Base-by-base conservation (phyloP, 2,113 vertebrate species). In the Amblyopsis rosae region DNA sequence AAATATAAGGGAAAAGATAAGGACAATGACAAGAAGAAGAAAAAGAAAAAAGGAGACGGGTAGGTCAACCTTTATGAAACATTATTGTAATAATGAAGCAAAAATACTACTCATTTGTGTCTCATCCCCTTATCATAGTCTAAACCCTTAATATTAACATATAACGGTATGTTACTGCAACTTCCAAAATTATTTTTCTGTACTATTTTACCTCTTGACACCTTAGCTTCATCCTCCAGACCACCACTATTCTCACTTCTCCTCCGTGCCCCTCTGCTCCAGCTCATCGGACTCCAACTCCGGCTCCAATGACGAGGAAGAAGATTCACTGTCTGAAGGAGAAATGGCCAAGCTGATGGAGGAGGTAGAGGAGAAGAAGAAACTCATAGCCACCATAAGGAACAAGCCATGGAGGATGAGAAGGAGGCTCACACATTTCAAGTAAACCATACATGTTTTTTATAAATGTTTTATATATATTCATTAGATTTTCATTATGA, bases 351-450 rank as follows among this genome's bases (percentile, higher is more conserved):
- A 13, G 73, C 87, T 99, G 69, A 95, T 93, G 93, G 96, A 99
- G 86, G 94, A 96, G 84, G 95, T 99, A 57, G 98, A 98, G 82
- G 96, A 98, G 73, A 98, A 96, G 89, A 99, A 98, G 91, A 95
- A 96, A 73, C 92, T 99, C 15, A 97, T 99, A 2, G 88, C 95
- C 33, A 94, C 83, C 62, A 95, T 99, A 83, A 92, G 96, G 81
- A 98, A 89, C 87, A 98, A 99, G 63, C 96, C 98, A 0, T 99
- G 98, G 97, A 90, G 94, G 62, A 98, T 99, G 98, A 90, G 91
- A 9, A 93, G 94, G 84, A 93, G 97, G 66, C 93, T 99, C 1
- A 67, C 65, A 0, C 91, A 93, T 71, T 90, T 99, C 67, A 97
- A 92, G 98, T 98, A 92, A 75, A 51, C 0, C 11, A 49, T 49